A percentile compares a stretch with the other conserved stretches of the same genome.
Evolutionary conservation across 2,113 vertebrate species (phyloP).

Genomic region (Ranitomeya imitator): DNA sequence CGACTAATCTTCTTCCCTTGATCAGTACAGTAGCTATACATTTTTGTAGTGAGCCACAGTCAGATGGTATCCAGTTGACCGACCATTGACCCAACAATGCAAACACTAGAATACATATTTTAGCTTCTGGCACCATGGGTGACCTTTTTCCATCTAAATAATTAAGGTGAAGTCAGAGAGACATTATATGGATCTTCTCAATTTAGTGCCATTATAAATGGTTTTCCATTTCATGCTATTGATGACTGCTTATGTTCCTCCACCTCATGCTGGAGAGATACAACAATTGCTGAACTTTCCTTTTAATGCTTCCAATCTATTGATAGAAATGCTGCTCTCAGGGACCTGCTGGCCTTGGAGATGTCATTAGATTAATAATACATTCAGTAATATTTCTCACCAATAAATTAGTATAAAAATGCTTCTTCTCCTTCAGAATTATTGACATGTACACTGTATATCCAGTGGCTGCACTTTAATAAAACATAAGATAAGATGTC

Average conservation of each 20-base stretch:
- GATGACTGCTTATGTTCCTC: conserved; percentile 6
- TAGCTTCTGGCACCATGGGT: background rate
- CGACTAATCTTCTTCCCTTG: too few species aligned
- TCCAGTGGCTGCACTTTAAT: background rate
- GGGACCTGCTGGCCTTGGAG: conserved; percentile 12
- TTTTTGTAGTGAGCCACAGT: too few species aligned
- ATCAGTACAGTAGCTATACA: too few species aligned
- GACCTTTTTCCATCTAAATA: background rate
- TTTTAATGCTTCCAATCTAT: conserved; percentile 19
- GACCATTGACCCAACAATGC: background rate
- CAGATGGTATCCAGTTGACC: background rate
- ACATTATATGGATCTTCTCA: background rate
- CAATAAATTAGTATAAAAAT: conserved; percentile 31
- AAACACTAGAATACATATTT: background rate
- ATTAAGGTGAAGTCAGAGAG: background rate
- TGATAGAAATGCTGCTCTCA: conserved; percentile 8
- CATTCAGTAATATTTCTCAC: conserved; percentile 5
- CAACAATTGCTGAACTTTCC: conserved; percentile 9
- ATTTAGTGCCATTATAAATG: background rate
- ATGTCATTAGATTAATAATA: conserved; percentile 25
- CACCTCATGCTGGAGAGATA: background rate
- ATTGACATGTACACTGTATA: background rate
- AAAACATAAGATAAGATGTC: too few species aligned
- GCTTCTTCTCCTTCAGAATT: background rate
- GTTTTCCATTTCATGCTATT: background rate